Percentiles rank a stretch among this genome's conserved stretches.
Evolutionary conservation across 2,797 vertebrate species (phyloP).

Genomic region (Oophaga sylvatica): DNA sequence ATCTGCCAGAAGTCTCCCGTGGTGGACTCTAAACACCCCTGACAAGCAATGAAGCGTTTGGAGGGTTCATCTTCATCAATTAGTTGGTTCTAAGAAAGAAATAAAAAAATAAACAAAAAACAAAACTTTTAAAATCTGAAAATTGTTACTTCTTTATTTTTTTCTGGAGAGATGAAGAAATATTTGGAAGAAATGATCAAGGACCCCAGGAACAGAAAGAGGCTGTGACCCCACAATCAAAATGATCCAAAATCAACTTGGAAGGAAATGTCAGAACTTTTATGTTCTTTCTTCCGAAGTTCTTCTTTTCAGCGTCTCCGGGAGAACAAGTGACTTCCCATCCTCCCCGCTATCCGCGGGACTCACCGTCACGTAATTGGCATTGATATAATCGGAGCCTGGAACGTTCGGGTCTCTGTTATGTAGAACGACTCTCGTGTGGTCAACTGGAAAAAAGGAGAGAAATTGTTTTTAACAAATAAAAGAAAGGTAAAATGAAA

Average conservation of each 20-base stretch:
- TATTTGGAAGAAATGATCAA: not conserved
- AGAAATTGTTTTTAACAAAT: not conserved
- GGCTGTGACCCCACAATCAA: not conserved
- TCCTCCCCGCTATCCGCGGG: not conserved
- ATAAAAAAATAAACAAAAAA: not conserved
- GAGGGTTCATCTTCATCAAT: slow-evolving; percentile 71
- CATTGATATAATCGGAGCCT: slow-evolving; percentile 96
- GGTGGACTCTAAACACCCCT: slow-evolving; percentile 88
- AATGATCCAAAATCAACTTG: not conserved
- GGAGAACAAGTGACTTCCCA: not conserved
- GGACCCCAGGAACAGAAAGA: not conserved
- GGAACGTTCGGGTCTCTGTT: slow-evolving; percentile 78
- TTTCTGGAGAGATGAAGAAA: not conserved
- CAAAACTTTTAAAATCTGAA: not conserved
- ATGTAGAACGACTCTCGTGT: slow-evolving; percentile 87
- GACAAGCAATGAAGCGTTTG: slow-evolving; percentile 92
- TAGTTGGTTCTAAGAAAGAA: slow-evolving; percentile 71
- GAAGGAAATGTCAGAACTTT: not conserved
- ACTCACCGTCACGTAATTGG: slow-evolving; percentile 88
- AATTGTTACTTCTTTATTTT: not conserved
- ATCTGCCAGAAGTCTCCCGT: slow-evolving; percentile 96
- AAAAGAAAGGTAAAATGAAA: not conserved
- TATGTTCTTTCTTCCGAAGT: not conserved
- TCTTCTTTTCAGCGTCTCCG: too few species aligned
- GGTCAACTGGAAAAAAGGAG: slow-evolving; percentile 82